These are phyloP conservation scores for Callyntrura guangdongensis DNA, from an alignment of 2,888 invertebrate genomes.

Conservation along the genomic window DNA sequence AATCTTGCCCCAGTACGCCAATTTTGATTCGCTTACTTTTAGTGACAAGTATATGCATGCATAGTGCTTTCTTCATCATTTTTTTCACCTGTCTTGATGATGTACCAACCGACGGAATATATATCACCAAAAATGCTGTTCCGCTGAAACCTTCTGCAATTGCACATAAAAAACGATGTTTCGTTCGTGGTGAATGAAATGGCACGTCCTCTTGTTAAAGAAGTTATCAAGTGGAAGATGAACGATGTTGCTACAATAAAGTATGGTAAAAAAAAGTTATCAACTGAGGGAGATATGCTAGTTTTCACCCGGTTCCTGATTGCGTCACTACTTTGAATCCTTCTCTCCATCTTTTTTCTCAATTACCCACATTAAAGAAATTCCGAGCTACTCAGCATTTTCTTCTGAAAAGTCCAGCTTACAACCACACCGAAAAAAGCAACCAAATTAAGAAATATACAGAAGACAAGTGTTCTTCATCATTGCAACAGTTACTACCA, in stretches of 20 bases:
- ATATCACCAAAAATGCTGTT: no score
- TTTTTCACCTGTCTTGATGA: neutral
- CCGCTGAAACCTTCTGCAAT: no score
- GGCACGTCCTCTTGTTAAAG: neutral
- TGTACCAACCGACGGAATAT: no score
- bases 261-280: no score
- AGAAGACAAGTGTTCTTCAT: conserved; percentile 7
- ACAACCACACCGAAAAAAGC: neutral
- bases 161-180: conserved; percentile 2
- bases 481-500: no score
- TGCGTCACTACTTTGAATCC: neutral
- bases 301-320: neutral
- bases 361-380: conserved; percentile 47
- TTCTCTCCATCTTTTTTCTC: conserved; percentile 11
- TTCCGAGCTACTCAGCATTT: neutral
- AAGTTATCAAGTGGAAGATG: neutral
- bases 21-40: neutral
- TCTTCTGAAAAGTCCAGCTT: neutral
- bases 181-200: neutral
- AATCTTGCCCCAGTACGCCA: neutral
- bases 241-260: neutral
- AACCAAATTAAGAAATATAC: conserved; percentile 37
- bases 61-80: neutral
- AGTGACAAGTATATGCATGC: neutral
- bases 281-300: no score